Evolutionary conservation across 2,888 invertebrate genomes (phyloP).

Genomic region (Pheosia tremula): DNA sequence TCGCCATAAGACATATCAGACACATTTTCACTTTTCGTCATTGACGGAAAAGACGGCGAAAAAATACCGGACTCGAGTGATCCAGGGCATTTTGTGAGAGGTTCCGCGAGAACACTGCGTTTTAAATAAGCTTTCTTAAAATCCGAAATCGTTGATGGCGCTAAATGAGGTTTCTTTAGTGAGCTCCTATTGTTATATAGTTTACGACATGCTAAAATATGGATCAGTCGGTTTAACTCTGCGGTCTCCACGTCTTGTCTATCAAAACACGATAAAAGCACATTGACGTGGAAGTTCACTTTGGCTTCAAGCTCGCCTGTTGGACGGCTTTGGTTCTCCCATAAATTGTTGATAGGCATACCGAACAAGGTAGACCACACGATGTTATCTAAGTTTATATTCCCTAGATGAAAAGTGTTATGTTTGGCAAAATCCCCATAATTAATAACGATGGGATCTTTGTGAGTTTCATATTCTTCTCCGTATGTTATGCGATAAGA

Average conservation of each 20-base stretch:
- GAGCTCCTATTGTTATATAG: conserved; percentile 74
- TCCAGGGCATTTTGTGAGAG: conserved; percentile 52
- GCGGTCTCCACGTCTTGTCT: conserved; percentile 67
- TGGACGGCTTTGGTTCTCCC: conserved; percentile 50
- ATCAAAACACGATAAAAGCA: conserved; percentile 70
- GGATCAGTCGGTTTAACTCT: conserved; percentile 65
- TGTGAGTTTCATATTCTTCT: conserved; percentile 66
- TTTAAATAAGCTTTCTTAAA: conserved; percentile 74
- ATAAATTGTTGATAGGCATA: conserved; percentile 69
- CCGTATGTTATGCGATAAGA: conserved; percentile 68
- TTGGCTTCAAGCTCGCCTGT: conserved; percentile 62
- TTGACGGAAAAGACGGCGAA: conserved; percentile 55
- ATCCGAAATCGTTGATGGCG: conserved; percentile 54
- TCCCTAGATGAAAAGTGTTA: conserved; percentile 67
- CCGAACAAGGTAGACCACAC: conserved; percentile 56
- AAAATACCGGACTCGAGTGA: conserved; percentile 38
- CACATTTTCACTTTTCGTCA: conserved; percentile 53
- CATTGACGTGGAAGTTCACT: conserved; percentile 71
- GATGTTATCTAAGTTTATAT: conserved; percentile 65
- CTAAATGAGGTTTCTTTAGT: conserved; percentile 57
- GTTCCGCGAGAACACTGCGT: conserved; percentile 69
- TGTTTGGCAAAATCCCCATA: conserved; percentile 68
- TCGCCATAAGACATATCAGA: conserved; percentile 32
- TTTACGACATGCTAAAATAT: conserved; percentile 72
- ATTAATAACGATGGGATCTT: conserved; percentile 64